A percentile compares a stretch with the other conserved stretches of the same genome.
These are phyloP conservation scores for Unio delphinus DNA, from an alignment of 2,888 invertebrate species.

Conservation along the genomic window DNA sequence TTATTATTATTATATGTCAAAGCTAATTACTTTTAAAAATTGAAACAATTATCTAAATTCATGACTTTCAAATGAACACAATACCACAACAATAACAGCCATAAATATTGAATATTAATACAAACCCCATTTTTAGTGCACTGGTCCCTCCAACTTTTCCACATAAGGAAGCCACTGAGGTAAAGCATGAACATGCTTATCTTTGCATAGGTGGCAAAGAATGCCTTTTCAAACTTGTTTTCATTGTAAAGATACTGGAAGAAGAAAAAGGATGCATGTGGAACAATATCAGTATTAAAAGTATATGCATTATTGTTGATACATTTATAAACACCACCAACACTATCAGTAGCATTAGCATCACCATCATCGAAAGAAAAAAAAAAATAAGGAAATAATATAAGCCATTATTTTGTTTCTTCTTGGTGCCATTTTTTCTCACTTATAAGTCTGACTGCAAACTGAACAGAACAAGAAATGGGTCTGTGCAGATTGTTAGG, in stretches of 20 bases:
- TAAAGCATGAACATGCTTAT: slow-evolving; percentile 95
- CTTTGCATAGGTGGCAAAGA: slow-evolving; percentile 95
- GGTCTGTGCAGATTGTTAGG: too few species aligned
- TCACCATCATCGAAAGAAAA: too few species aligned
- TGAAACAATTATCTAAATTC: too few species aligned
- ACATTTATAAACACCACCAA: not conserved
- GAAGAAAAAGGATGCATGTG: slow-evolving; percentile 69
- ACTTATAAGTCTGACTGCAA: too few species aligned
- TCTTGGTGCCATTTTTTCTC: too few species aligned
- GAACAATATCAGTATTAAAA: slow-evolving; percentile 1
- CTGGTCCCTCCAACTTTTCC: slow-evolving; percentile 91
- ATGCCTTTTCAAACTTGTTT: slow-evolving; percentile 91
- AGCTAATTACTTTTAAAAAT: too few species aligned
- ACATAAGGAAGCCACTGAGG: slow-evolving; percentile 88
- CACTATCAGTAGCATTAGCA: not conserved
- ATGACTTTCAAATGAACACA: too few species aligned
- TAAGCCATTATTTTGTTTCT: too few species aligned
- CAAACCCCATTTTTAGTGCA: slow-evolving; percentile 75
- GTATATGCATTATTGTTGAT: not conserved
- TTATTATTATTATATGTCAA: too few species aligned
- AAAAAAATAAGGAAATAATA: too few species aligned
- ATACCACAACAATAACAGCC: too few species aligned
- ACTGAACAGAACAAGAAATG: too few species aligned
- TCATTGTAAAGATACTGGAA: slow-evolving; percentile 79
- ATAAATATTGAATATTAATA: not conserved